Conservation (phyloP, 1,140 invertebrate genomes). For the Oncopeltus fasciatus region DNA sequence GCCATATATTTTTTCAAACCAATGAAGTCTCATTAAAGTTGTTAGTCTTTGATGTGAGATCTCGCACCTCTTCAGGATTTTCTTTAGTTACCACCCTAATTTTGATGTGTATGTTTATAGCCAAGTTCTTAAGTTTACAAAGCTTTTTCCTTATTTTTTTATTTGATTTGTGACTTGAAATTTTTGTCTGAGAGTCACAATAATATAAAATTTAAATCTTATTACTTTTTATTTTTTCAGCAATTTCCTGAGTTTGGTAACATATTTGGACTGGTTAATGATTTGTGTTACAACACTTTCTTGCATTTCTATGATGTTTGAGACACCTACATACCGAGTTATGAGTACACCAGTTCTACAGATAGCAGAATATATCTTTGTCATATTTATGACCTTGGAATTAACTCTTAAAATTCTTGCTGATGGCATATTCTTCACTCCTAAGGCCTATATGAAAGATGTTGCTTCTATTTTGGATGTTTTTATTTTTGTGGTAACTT, state of each 20-base stretch:
- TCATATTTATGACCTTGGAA: constrained; percentile 96
- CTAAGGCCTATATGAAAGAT: constrained; percentile 95
- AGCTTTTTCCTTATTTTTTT: too few species aligned
- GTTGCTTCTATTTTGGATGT: constrained; percentile 91
- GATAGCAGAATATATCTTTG: constrained; percentile 95
- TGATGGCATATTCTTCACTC: constrained; percentile 96
- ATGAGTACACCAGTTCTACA: constrained; percentile 73
- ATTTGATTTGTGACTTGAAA: too few species aligned
- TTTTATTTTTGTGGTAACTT: constrained; percentile 87
- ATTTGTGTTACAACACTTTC: constrained; percentile 94
- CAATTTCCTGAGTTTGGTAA: constrained; percentile 91
- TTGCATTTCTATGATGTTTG: constrained; percentile 98
- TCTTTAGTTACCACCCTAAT: too few species aligned
- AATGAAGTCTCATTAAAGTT: too few species aligned
- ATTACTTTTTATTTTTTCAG: constrained; percentile 38
- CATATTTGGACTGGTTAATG: constrained; percentile 99
- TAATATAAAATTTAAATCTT: neutral
- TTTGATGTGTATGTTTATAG: too few species aligned
- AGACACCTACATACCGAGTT: constrained; percentile 76
- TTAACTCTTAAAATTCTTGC: constrained; percentile 89
- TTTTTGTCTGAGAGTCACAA: neutral
- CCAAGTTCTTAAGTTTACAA: too few species aligned
- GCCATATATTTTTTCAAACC: too few species aligned
- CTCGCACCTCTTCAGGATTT: too few species aligned
- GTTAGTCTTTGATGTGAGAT: too few species aligned